Evolutionary conservation across 2,797 vertebrate genomes (phyloP), one percentile per base, ranked within the genome.

Genomic region (Mycteria americana): DNA sequence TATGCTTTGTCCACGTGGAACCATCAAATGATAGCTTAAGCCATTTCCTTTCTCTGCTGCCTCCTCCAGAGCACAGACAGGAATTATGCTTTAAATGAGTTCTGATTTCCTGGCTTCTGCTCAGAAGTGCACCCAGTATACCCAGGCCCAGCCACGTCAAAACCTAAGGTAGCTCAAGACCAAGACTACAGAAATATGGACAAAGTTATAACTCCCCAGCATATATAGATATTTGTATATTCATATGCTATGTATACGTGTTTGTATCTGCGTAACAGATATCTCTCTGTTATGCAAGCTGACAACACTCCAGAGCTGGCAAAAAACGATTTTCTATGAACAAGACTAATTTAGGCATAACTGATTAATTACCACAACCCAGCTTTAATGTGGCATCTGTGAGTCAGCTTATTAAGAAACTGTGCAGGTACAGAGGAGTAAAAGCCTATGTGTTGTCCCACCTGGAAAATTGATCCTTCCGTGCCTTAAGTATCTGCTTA

Each of bases 341-440:
- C 18, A 53, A 65, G 51, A 43, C n/a, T 65, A 77, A 54, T 62
- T 84, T 46, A 59, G 19, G 10, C 3, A 31, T 48, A 67, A 74
- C 3, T 18, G 22, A 35, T 76, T 39, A 46, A 63, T 74, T 77
- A 51, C 18, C 28, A 37, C 14, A 54, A 8, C 5, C 22, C 28
- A 45, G 7, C 10, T 84, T 90, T 67, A 35, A n/a, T 7, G 37
- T 18, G 48, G 9, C n/a, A 19, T 50, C 62, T 64, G 77, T n/a
- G 63, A 68, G 25, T 35, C n/a, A 84, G 13, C 27, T 18, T 27
- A 16, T 56, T 51, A 86, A 51, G 45, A 80, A 51, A n/a, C 8
- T 0, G 0, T 46, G 18, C 33, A 51, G 24, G 18, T 33, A 24
- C 0, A 3, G 22, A 41, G 15, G 5, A 37, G 3, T 41, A 39